Percentiles rank a stretch among this genome's conserved stretches.
These are phyloP conservation scores for Hoplostethus atlanticus DNA, from an alignment of 2,797 vertebrate species.

Conservation along the genomic window DNA sequence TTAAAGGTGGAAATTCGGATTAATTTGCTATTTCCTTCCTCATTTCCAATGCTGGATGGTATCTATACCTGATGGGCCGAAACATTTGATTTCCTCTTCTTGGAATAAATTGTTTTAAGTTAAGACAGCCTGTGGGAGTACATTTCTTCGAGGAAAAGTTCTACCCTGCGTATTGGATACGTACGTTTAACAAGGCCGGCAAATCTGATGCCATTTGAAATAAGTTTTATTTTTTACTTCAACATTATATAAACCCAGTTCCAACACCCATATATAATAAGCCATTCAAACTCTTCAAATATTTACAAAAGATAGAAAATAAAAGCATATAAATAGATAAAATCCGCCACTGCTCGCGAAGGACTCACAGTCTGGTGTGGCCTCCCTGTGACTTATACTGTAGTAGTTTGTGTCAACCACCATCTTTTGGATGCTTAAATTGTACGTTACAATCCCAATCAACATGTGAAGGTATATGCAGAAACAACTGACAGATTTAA, in stretches of 20 bases:
- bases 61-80: too few species aligned
- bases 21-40: too few species aligned
- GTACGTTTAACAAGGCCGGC: neutral
- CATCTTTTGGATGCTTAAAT: constrained; percentile 6
- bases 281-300: constrained; percentile 82
- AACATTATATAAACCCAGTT: constrained; percentile 83
- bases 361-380: constrained; percentile 40
- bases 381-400: constrained; percentile 57
- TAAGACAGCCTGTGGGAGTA: too few species aligned
- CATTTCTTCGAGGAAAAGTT: too few species aligned
- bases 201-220: constrained; percentile 57
- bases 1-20: too few species aligned
- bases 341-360: constrained; percentile 67
- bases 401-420: constrained; percentile 8
- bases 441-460: constrained; percentile 19
- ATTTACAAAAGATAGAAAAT: constrained; percentile 88
- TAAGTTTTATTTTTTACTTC: constrained; percentile 75
- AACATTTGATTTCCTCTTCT: too few species aligned
- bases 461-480: constrained; percentile 19
- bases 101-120: too few species aligned
- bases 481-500: constrained; percentile 20
- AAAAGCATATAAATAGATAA: constrained; percentile 82
- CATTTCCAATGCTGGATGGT: too few species aligned
- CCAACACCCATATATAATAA: constrained; percentile 76
- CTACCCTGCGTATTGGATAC: neutral